Evolutionary conservation across 2,113 vertebrate genomes (phyloP).

Genomic region (Craseonycteris thonglongyai): DNA sequence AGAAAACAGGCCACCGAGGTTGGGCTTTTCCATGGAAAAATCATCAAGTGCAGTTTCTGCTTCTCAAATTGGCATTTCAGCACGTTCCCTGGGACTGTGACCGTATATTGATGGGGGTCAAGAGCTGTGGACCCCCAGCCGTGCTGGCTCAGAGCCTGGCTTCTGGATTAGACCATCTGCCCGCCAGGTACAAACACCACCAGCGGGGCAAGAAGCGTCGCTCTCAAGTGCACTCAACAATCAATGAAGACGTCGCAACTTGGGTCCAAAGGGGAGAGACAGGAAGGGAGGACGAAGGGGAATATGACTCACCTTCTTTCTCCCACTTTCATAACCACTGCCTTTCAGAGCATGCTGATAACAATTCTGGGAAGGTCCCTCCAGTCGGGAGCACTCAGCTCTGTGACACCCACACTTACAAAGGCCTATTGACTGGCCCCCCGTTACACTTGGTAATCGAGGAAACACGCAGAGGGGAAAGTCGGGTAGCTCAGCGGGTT

Average conservation of each 20-base stretch:
- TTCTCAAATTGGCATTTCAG: not conserved
- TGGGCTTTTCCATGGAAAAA: not conserved
- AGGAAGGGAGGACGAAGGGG: not conserved
- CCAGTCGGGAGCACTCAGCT: not conserved
- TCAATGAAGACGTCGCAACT: not conserved
- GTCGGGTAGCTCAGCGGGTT: no score
- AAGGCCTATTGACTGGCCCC: not conserved
- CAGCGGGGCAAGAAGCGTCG: fast-evolving
- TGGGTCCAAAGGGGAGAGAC: not conserved
- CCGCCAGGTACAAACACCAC: not conserved
- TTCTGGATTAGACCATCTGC: not conserved
- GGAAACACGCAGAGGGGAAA: not conserved
- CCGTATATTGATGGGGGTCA: not conserved
- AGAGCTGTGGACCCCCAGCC: not conserved
- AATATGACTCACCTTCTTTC: not conserved
- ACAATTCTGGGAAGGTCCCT: not conserved
- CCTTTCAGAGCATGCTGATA: not conserved
- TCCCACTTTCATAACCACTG: not conserved
- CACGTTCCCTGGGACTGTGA: not conserved
- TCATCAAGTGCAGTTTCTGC: not conserved
- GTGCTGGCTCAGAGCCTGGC: not conserved
- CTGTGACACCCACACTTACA: not conserved
- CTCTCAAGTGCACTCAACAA: not conserved
- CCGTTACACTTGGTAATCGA: not conserved
- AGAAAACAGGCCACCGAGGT: not conserved